Conservation (phyloP, 2,113 vertebrate genomes). For the Platanista minor region DNA sequence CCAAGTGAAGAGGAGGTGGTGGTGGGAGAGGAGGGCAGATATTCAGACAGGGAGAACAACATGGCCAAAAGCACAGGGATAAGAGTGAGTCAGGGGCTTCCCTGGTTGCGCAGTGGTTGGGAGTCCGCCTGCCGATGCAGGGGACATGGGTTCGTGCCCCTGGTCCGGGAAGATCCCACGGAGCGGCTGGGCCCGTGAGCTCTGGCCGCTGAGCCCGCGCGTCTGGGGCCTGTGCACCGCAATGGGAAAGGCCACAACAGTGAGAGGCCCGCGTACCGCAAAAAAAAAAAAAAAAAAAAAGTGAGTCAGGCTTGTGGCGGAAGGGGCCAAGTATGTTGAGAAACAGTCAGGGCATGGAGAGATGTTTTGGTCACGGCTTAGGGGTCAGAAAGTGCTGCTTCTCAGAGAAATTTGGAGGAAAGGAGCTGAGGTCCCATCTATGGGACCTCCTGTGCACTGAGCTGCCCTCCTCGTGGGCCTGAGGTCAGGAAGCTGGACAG, state of each 20-base stretch:
- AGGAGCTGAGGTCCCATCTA: too few relatives aligned
- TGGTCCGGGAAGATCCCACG: too few relatives aligned
- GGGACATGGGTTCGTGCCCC: too few relatives aligned
- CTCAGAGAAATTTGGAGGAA: not conserved
- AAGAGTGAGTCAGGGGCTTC: not conserved
- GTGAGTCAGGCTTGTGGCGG: not conserved
- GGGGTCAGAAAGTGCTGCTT: not conserved
- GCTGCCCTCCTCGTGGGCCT: not conserved
- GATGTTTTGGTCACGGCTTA: not conserved
- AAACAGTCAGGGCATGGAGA: not conserved
- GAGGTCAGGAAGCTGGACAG: not conserved
- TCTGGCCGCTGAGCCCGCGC: too few relatives aligned
- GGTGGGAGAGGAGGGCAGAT: not conserved
- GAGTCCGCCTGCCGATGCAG: too few relatives aligned
- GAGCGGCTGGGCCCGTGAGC: too few relatives aligned
- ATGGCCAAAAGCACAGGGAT: not conserved
- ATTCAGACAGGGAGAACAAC: not conserved
- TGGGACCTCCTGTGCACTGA: not conserved
- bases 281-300: not conserved
- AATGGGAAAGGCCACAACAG: too few relatives aligned
- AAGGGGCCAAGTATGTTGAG: not conserved
- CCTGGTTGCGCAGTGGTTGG: not conserved
- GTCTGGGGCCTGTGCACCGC: too few relatives aligned
- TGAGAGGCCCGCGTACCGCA: too few relatives aligned
- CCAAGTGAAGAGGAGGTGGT: not conserved